phyloP scores from a whole-genome alignment of 2,888 invertebrate genomes.

The Lymantria monacha region DNA sequence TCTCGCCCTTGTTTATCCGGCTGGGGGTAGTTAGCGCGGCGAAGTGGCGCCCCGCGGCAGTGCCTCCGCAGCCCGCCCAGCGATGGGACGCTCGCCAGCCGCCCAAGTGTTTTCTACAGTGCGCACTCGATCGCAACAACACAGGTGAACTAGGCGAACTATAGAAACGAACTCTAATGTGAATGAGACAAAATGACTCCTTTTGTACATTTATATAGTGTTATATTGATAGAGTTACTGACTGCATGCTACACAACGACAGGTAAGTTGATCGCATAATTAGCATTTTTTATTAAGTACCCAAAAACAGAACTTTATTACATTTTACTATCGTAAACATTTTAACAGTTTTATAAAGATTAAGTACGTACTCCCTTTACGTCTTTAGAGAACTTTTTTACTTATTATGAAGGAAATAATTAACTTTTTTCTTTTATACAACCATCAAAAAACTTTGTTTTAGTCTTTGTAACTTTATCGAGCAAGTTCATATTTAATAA shows the following conservation, averaged over 20 bases:
- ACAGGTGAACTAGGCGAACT: conserved; percentile 61
- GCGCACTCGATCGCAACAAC: conserved; percentile 50
- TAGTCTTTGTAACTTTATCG: no score
- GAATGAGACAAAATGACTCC: conserved; percentile 70
- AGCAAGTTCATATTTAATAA: no score
- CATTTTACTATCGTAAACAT: no score
- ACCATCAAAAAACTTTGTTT: no score
- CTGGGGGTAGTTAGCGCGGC: conserved; percentile 65
- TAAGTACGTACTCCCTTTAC: no score
- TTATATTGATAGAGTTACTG: conserved; percentile 70
- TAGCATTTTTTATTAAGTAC: conserved; percentile 69
- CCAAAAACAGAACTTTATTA: background rate
- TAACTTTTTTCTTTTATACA: no score
- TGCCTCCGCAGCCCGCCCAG: conserved; percentile 60
- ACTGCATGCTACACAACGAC: conserved; percentile 67
- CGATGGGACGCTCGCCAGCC: conserved; percentile 69
- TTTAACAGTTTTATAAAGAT: no score
- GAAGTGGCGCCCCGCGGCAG: conserved; percentile 69
- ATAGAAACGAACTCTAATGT: conserved; percentile 47
- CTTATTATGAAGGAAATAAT: no score
- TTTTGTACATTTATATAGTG: conserved; percentile 79
- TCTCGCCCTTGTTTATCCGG: conserved; percentile 78
- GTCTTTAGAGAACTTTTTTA: no score
- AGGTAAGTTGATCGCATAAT: conserved; percentile 70
- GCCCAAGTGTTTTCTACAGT: conserved; percentile 44